phyloP scores from a whole-genome alignment of 1,140 invertebrate genomes.

The Atopsyche davidsoni region DNA sequence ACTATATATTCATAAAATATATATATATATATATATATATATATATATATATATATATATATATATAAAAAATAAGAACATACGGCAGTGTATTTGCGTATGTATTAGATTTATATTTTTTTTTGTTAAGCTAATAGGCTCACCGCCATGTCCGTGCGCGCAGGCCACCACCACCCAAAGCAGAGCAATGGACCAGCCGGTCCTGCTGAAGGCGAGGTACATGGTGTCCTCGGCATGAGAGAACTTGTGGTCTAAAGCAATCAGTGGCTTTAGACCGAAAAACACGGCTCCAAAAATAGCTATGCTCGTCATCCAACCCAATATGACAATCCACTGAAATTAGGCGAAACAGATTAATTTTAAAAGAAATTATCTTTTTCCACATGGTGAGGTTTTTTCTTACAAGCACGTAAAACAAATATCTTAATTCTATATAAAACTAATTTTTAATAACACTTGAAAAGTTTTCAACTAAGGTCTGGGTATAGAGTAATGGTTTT shows the following conservation, averaged over 20 bases:
- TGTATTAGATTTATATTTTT: no score
- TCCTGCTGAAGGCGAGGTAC: conserved; percentile 56
- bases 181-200: conserved; percentile 54
- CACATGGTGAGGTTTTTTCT: no score
- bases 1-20: no score
- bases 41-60: no score
- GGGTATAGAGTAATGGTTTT: no score
- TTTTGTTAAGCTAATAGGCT: conserved; percentile 11
- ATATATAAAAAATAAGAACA: no score
- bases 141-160: conserved; percentile 58
- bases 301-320: conserved; percentile 32
- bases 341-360: conserved; percentile 3
- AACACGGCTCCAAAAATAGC: conserved; percentile 31
- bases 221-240: conserved; percentile 46
- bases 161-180: conserved; percentile 67
- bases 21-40: no score
- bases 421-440: no score
- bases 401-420: no score
- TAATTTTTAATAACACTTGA: no score
- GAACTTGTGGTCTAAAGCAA: conserved; percentile 29
- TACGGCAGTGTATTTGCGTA: no score
- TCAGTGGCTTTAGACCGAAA: conserved; percentile 33
- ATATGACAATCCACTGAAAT: conserved; percentile 18
- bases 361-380: background rate
- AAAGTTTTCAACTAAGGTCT: no score